These are phyloP conservation scores for Pleuronectes platessa DNA, from an alignment of 2,113 vertebrate species.

Conservation along the genomic window DNA sequence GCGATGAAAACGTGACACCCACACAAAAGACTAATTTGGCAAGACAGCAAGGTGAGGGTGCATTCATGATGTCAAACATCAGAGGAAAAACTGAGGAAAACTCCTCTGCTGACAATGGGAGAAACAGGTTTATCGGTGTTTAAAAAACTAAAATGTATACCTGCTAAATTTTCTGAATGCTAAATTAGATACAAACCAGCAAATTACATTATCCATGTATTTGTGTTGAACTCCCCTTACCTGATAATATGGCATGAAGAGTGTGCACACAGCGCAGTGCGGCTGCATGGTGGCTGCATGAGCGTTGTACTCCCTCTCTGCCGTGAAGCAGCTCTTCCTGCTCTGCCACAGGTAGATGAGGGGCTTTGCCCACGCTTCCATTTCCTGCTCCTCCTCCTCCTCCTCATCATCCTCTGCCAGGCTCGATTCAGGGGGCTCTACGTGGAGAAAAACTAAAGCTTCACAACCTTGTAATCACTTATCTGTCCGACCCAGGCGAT, in stretches of 20 bases:
- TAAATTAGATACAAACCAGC: background rate
- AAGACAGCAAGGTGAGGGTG: too few species aligned
- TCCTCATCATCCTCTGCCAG: slow-evolving; percentile 74
- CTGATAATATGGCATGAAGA: slow-evolving; percentile 95
- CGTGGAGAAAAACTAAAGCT: slow-evolving; percentile 41
- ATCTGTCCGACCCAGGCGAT: background rate
- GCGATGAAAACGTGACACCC: too few species aligned
- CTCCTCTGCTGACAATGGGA: background rate
- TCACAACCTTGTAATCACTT: slow-evolving; percentile 38
- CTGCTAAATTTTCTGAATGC: background rate
- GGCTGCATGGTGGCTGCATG: slow-evolving; percentile 86
- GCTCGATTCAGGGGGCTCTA: slow-evolving; percentile 86
- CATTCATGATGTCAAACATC: background rate
- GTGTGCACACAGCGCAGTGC: slow-evolving; percentile 93
- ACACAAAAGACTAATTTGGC: too few species aligned
- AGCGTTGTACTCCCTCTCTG: slow-evolving; percentile 93
- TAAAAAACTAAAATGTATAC: too few species aligned
- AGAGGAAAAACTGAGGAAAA: background rate
- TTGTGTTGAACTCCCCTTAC: slow-evolving; percentile 70
- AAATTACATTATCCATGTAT: background rate
- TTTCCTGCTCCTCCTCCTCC: slow-evolving; percentile 85
- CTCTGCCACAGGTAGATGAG: slow-evolving; percentile 93
- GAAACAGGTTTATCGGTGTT: background rate
- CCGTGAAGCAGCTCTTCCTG: slow-evolving; percentile 84
- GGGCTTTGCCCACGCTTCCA: slow-evolving; percentile 92